These are phyloP conservation scores for Ariolimax columbianus DNA, from an alignment of 2,888 invertebrate species.

Conservation along the genomic window DNA sequence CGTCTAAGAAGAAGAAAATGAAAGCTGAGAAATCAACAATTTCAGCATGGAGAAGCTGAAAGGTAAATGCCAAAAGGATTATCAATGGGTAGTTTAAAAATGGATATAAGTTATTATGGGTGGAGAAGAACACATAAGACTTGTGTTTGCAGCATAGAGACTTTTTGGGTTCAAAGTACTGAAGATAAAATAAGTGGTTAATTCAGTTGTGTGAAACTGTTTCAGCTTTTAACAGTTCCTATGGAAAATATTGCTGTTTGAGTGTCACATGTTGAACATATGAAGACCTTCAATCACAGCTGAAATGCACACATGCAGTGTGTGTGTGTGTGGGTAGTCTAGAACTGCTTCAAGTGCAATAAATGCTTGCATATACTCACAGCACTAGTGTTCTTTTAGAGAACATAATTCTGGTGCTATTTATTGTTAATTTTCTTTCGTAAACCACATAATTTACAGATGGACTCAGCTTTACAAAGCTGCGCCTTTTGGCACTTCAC, in stretches of 20 bases:
- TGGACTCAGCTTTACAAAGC: too few relatives aligned
- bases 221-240: not conserved
- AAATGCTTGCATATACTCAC: not conserved
- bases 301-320: not conserved
- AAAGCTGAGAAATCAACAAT: too few relatives aligned
- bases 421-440: not conserved
- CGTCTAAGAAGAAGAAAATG: too few relatives aligned
- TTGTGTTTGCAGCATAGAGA: not conserved
- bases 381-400: not conserved
- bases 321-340: too few relatives aligned
- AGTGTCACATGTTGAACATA: not conserved
- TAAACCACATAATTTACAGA: not conserved
- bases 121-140: not conserved
- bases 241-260: not conserved
- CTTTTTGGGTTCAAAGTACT: not conserved
- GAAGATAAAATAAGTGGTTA: not conserved
- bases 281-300: not conserved
- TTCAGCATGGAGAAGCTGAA: not conserved
- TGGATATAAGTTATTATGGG: not conserved
- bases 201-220: not conserved
- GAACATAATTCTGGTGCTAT: constrained; percentile 15
- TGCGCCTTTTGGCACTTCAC: too few relatives aligned
- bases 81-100: not conserved
- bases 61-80: not conserved
- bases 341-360: constrained; percentile 1